Conservation (phyloP, 2,888 invertebrate species). For the Palloptera scutellata region DNA sequence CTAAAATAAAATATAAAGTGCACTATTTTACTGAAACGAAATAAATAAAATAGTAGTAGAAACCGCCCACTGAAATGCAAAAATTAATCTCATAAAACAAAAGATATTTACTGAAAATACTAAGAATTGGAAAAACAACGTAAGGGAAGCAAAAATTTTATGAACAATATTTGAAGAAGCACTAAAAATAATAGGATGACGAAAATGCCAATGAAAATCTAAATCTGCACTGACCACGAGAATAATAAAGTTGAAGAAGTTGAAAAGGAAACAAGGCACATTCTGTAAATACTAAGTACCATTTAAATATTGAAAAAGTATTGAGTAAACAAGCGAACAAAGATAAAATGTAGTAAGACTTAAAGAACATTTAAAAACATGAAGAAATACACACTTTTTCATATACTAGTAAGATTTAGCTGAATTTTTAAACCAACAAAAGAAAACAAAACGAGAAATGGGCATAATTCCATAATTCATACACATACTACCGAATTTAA, state of each 20-base stretch:
- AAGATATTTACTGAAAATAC: conserved; percentile 8
- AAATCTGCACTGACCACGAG: conserved; percentile 10
- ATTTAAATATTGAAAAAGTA: conserved; percentile 49
- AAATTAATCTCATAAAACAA: background rate
- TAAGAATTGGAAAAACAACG: conserved; percentile 4
- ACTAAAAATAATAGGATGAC: conserved; percentile 23
- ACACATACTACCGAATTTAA: too few relatives aligned
- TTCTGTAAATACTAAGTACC: conserved; percentile 25
- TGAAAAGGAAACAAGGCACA: conserved; percentile 15
- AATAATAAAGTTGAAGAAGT: background rate
- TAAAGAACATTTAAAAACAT: background rate
- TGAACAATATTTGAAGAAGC: background rate
- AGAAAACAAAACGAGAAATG: too few relatives aligned
- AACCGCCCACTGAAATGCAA: conserved; percentile 10
- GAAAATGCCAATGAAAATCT: conserved; percentile 34
- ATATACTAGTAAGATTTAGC: background rate
- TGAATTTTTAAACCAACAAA: too few relatives aligned
- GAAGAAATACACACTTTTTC: background rate
- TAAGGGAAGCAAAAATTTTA: conserved; percentile 11
- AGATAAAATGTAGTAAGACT: conserved; percentile 22
- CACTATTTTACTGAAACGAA: background rate
- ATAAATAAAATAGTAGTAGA: background rate
- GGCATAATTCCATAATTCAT: too few relatives aligned
- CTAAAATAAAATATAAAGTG: background rate
- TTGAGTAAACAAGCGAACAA: conserved; percentile 52